Evolutionary conservation across 2,113 vertebrate genomes (phyloP).

Genomic region (Pterocles orientalis): DNA sequence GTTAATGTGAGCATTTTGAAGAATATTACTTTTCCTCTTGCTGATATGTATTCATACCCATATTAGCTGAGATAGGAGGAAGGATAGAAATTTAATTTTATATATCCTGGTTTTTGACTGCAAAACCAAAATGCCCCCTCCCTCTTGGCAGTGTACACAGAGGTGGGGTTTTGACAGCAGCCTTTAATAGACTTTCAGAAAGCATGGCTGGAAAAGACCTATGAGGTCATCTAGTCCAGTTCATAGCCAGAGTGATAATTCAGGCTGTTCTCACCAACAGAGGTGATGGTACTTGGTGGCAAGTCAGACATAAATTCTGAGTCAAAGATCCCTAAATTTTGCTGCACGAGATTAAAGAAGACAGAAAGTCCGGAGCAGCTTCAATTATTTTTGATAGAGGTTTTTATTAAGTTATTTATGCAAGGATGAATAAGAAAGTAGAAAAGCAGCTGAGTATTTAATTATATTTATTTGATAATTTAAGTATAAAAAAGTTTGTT

Average conservation of each 20-base stretch:
- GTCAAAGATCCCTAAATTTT: conserved; percentile 42
- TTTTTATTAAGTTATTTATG: neutral
- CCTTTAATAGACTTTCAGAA: conserved; percentile 36
- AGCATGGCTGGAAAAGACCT: conserved; percentile 6
- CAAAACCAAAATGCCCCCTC: neutral
- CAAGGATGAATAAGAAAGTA: neutral
- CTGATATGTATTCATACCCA: neutral
- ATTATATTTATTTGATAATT: neutral
- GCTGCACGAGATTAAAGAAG: neutral
- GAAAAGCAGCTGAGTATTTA: neutral
- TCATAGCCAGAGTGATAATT: neutral
- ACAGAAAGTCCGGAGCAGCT: neutral
- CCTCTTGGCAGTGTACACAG: rapidly evolving
- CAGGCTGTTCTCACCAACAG: conserved; percentile 6
- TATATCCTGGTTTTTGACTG: neutral
- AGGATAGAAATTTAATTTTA: neutral
- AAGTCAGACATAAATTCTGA: conserved; percentile 15
- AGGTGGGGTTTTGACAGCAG: neutral
- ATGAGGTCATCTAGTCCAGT: conserved; percentile 23
- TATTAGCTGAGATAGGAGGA: neutral
- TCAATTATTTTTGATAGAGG: neutral
- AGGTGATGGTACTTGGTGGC: neutral
- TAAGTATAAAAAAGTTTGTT: neutral
- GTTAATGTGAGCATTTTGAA: neutral
- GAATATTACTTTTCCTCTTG: neutral